phyloP scores from a whole-genome alignment of 2,888 invertebrate species.

The Cosmia trapezina region DNA sequence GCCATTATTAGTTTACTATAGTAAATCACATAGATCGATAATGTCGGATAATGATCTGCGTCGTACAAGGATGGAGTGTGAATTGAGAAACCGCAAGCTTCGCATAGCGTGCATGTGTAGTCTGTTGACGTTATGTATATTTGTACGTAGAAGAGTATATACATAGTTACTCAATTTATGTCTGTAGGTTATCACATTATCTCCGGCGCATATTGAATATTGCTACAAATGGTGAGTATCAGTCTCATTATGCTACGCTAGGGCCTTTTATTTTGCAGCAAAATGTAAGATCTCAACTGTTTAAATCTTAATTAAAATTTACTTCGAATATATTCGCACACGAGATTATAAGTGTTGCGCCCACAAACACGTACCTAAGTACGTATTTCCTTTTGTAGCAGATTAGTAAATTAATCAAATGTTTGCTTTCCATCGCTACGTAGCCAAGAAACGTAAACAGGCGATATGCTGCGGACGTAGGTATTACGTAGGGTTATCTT shows the following conservation, averaged over 20 bases:
- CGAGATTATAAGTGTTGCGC: slow-evolving; percentile 29
- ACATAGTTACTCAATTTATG: slow-evolving; percentile 20
- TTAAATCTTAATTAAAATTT: slow-evolving; percentile 7
- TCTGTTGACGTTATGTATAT: slow-evolving; percentile 37
- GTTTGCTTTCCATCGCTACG: slow-evolving; percentile 53
- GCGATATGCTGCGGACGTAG: slow-evolving; percentile 49
- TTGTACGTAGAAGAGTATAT: slow-evolving; percentile 6
- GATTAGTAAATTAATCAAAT: slow-evolving; percentile 59
- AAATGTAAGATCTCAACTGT: not conserved
- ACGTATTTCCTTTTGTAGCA: slow-evolving; percentile 44
- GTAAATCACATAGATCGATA: slow-evolving; percentile 84
- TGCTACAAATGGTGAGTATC: slow-evolving; percentile 18
- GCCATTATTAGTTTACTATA: slow-evolving; percentile 85
- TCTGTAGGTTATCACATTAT: slow-evolving; percentile 35
- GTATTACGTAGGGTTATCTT: slow-evolving; percentile 42
- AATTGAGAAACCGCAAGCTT: slow-evolving; percentile 82
- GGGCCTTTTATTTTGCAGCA: not conserved
- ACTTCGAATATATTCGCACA: slow-evolving; percentile 18
- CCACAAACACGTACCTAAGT: slow-evolving; percentile 31
- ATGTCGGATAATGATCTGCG: slow-evolving; percentile 83
- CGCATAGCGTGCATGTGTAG: slow-evolving; percentile 53
- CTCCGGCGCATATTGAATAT: slow-evolving; percentile 25
- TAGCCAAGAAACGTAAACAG: slow-evolving; percentile 48
- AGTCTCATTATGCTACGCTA: not conserved
- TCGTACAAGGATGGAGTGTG: slow-evolving; percentile 79